Conservation (phyloP, 1,140 invertebrate genomes). For the Neodiprion lecontei region DNA sequence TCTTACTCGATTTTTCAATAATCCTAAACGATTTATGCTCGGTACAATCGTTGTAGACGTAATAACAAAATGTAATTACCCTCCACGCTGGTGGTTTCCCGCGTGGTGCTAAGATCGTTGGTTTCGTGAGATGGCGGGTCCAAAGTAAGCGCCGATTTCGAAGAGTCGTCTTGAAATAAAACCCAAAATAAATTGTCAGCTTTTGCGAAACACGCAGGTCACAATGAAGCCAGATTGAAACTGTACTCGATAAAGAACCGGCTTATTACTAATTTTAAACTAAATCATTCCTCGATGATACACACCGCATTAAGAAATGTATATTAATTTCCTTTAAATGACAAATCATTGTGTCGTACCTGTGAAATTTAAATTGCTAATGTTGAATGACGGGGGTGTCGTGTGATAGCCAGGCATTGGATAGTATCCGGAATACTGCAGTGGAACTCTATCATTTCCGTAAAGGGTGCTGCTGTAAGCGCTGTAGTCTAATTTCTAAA, state of each 20-base stretch:
- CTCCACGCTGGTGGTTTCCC: constrained; percentile 56
- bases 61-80: constrained; percentile 36
- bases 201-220: not conserved
- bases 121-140: constrained; percentile 55
- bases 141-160: constrained; percentile 50
- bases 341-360: constrained; percentile 33
- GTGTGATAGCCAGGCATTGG: constrained; percentile 57
- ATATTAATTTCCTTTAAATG: no score
- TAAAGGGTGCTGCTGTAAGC: constrained; percentile 56
- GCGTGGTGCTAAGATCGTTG: constrained; percentile 53
- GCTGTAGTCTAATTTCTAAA: constrained; percentile 56
- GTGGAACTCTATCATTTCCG: constrained; percentile 56
- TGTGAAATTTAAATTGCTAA: constrained; percentile 57
- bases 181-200: constrained; percentile 17
- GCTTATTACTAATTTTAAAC: no score
- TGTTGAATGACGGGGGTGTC: constrained; percentile 57
- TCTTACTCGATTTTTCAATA: no score
- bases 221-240: no score
- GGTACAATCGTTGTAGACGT: no score
- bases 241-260: no score
- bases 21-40: no score
- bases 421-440: constrained; percentile 59
- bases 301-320: no score
- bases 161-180: constrained; percentile 43
- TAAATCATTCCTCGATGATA: no score